Percentiles rank a stretch among this genome's conserved stretches.
These are phyloP conservation scores for Mythimna loreyi DNA, from an alignment of 2,888 invertebrate species.

Conservation along the genomic window DNA sequence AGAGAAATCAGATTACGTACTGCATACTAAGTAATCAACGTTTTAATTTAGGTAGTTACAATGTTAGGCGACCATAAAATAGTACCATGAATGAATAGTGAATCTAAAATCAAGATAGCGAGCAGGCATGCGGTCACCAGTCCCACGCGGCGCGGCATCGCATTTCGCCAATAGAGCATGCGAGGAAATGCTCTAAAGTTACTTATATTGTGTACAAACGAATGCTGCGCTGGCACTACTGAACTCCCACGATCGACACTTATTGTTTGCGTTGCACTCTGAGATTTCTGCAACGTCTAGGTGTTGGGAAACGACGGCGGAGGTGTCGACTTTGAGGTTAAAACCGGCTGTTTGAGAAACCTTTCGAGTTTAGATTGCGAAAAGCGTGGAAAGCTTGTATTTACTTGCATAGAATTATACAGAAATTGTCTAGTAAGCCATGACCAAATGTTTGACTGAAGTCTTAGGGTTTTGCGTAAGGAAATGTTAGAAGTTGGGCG, in stretches of 20 bases:
- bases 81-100: slow-evolving; percentile 10
- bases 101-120: slow-evolving; percentile 29
- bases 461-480: slow-evolving; percentile 29
- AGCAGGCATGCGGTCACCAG: slow-evolving; percentile 68
- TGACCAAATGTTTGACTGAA: slow-evolving; percentile 60
- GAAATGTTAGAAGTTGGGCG: not conserved
- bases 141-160: slow-evolving; percentile 74
- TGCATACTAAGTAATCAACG: not conserved
- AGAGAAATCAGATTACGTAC: not conserved
- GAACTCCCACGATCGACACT: slow-evolving; percentile 85
- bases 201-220: slow-evolving; percentile 76
- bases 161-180: slow-evolving; percentile 82
- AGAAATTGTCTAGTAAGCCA: slow-evolving; percentile 65
- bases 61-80: not conserved
- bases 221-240: slow-evolving; percentile 76
- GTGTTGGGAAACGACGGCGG: slow-evolving; percentile 81
- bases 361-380: slow-evolving; percentile 85
- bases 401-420: slow-evolving; percentile 71
- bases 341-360: slow-evolving; percentile 87
- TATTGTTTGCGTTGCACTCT: slow-evolving; percentile 88
- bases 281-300: slow-evolving; percentile 87
- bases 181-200: slow-evolving; percentile 82
- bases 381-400: slow-evolving; percentile 84
- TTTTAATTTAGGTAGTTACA: not conserved
- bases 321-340: slow-evolving; percentile 81